Conservation (phyloP, 1,140 invertebrate genomes). For the Trichogramma pretiosum region DNA sequence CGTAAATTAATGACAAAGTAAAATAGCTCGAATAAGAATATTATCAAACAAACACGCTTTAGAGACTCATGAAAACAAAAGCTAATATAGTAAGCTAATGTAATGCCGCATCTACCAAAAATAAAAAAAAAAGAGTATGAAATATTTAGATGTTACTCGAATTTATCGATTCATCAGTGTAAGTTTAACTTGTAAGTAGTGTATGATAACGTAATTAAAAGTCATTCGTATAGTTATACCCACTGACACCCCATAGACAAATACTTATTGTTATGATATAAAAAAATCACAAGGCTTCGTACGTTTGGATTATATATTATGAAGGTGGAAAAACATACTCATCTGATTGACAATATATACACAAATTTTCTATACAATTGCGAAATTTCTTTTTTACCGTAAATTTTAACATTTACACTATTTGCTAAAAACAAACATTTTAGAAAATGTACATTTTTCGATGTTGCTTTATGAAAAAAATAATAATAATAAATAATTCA, state of each 20-base stretch:
- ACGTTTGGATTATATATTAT: no score
- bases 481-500: not conserved
- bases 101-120: slow-evolving; percentile 36
- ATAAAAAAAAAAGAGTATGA: slow-evolving; percentile 20
- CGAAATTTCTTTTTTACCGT: no score
- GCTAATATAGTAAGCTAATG: no score
- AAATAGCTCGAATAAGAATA: not conserved
- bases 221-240: no score
- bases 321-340: no score
- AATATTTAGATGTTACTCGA: not conserved
- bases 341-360: slow-evolving; percentile 6
- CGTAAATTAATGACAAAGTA: not conserved
- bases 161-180: no score
- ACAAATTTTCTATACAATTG: no score
- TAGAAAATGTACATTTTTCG: slow-evolving; percentile 8
- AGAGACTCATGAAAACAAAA: not conserved
- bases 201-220: slow-evolving; percentile 39
- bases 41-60: slow-evolving; percentile 15
- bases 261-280: no score
- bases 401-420: no score
- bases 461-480: not conserved
- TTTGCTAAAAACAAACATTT: not conserved
- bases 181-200: slow-evolving; percentile 39
- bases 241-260: no score
- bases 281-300: no score